Conservation (phyloP, 2,888 invertebrate genomes). For the Drosophila nigricruria region DNA sequence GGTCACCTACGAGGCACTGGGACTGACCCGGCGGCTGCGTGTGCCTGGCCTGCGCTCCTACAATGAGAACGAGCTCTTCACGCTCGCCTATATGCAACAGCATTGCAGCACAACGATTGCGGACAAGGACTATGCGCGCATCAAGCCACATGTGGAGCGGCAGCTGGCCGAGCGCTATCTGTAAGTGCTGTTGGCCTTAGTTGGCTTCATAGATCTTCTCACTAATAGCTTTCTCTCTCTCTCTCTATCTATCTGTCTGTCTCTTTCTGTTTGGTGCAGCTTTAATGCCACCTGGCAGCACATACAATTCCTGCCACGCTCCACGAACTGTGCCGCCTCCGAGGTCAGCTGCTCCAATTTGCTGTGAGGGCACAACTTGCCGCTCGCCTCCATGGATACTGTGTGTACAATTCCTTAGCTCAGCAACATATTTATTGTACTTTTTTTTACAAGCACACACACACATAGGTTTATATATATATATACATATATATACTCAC, state of each 20-base stretch:
- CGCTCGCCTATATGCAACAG: constrained; percentile 84
- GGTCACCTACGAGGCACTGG: constrained; percentile 80
- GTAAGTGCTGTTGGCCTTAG: constrained; percentile 61
- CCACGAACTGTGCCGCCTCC: constrained; percentile 80
- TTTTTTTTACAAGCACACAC: constrained; percentile 47
- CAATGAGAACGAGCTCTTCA: constrained; percentile 84
- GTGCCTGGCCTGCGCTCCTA: constrained; percentile 83
- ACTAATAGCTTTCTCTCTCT: constrained; percentile 13
- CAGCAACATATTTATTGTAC: constrained; percentile 70
- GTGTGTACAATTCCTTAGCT: constrained; percentile 57
- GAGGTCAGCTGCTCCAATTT: constrained; percentile 81
- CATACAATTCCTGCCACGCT: constrained; percentile 83
- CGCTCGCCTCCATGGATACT: constrained; percentile 22
- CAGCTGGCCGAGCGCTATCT: constrained; percentile 83
- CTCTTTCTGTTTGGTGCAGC: constrained; percentile 58
- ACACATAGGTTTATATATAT: constrained; percentile 6
- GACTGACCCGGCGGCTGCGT: constrained; percentile 77
- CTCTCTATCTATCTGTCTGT: not conserved
- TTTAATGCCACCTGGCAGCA: constrained; percentile 84
- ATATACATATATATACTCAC: not conserved
- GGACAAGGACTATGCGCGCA: constrained; percentile 83
- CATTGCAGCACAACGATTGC: constrained; percentile 84
- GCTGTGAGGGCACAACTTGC: constrained; percentile 63
- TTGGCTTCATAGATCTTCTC: no score
- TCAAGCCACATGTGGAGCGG: constrained; percentile 84